Evolutionary conservation across 2,888 invertebrate species (phyloP), one percentile per base, ranked within the genome.

Genomic region (Branchinecta sandiegonensis): DNA sequence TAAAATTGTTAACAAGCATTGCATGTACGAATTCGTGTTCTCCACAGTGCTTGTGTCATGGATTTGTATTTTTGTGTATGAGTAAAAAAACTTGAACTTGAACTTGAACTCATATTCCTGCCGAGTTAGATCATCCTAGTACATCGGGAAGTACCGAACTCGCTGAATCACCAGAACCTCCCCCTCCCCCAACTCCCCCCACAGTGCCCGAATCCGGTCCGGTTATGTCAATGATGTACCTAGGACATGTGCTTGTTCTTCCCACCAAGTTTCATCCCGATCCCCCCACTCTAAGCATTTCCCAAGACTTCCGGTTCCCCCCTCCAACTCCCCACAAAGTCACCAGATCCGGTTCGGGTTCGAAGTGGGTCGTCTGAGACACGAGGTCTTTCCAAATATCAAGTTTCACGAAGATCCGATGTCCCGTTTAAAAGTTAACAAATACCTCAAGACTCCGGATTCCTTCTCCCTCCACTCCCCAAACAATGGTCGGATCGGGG

Each of bases 261-360:
- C 50, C 50, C 50, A n/a, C 50, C 50, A 50, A 50, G 50, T 50
- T 50, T 50, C 50, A 2, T 50, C 50, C 50, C n/a, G 50, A 50
- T 50, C 2, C 1, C 2, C 2, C 50, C 50, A 50, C 50, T 50
- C 50, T 50, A 50, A 2, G 50, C n/a, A 2, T 50, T 1, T 2
- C n/a, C 1, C 50, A 50, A 50, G 50, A 3, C 2, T 13, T 50
- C 50, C 50, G 2, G 50, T 50, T 2, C 3, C 3, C 50, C 50
- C 3, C n/a, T n/a, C 50, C 13, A 50, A 1, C n/a, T n/a, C 50
- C 50, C 50, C 50, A 1, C 50, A 50, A 1, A 13, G 1, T 50
- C 50, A 50, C 3, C n/a, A 2, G 50, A 50, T 3, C n/a, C 50
- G 50, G 50, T 50, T 2, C 13, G 50, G 2, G 2, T 3, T 50